Base-by-base conservation (phyloP, 2,888 invertebrate species). In the Balanococcus diminutus region DNA sequence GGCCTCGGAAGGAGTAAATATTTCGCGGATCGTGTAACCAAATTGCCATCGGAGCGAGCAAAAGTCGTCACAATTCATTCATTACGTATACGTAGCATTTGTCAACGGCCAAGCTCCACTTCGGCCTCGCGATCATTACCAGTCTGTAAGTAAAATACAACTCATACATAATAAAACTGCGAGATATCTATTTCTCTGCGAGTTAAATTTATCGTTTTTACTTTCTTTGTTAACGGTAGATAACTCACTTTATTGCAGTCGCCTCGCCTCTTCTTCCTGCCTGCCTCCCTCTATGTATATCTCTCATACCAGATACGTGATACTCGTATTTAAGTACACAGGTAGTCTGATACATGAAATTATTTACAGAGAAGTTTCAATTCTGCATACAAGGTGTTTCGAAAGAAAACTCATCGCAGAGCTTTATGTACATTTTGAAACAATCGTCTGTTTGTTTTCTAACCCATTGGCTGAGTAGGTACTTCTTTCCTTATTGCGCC, bases 171-270 rank as follows among this genome's bases (percentile, higher is more conserved):
- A 84, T 84, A 84, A 84, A 84, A 84, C 75, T 72, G 2, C 16
- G 75, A 75, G 84, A 84, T 84, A 84, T 84, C 84, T 84, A 84
- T 84, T 84, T 84, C 46, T 39, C 32, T 28, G 79, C 32, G 82
- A 83, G 83, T 31, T 31, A 75, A 84, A 84, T 84, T 84, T 84
- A 84, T 84, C 46, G 84, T 84, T 84, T 75, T 84, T 84, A 84
- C 75, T 46, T 72, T 72, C 84, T 84, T 84, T 46, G 84, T 84
- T 84, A 84, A 75, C 75, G 84, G 42, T 42, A 84, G 84, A 84
- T 84, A 84, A 84, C 46, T 46, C 84, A 72, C 72, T 84, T 84
- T 84, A 84, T 84, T 84, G 84, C 84, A 75, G 84, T 84, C 72
- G 72, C 84, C 84, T n/a, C n/a, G n/a, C n/a, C n/a, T n/a, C n/a